Evolutionary conservation across 2,113 vertebrate genomes (phyloP).

Genomic region (Oceanites oceanicus): DNA sequence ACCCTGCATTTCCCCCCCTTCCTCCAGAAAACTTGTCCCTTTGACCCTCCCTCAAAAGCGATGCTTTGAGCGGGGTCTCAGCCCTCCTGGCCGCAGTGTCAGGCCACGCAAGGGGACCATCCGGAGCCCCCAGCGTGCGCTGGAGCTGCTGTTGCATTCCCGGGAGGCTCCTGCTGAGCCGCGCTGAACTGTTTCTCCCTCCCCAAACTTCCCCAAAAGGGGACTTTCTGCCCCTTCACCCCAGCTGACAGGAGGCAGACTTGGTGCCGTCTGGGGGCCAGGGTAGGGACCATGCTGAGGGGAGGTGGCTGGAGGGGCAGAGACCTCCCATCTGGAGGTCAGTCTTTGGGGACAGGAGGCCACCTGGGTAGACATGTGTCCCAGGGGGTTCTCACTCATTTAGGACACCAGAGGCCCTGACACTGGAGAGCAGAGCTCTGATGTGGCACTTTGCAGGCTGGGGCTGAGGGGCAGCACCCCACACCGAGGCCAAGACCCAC

Average conservation of each 20-base stretch:
- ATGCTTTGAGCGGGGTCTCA: not conserved
- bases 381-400: not conserved
- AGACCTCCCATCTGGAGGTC: not conserved
- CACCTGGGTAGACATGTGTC: not conserved
- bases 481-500: fast-evolving
- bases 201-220: not conserved
- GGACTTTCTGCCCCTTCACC: not conserved
- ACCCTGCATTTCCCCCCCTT: not conserved
- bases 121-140: fast-evolving
- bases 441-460: not conserved
- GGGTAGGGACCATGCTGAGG: not conserved
- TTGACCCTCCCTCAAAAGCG: not conserved
- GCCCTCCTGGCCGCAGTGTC: not conserved
- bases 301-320: not conserved
- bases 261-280: not conserved
- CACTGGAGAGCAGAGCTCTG: not conserved
- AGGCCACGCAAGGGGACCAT: not conserved
- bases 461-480: not conserved
- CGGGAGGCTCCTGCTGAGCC: not conserved
- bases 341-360: not conserved
- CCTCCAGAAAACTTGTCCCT: not conserved
- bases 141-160: not conserved
- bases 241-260: not conserved
- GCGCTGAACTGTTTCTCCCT: not conserved
- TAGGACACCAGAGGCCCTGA: not conserved